Percentiles rank a stretch among this genome's conserved stretches.
phyloP scores from a whole-genome alignment of 2,888 invertebrate species.

The Serrognathus titanus region DNA sequence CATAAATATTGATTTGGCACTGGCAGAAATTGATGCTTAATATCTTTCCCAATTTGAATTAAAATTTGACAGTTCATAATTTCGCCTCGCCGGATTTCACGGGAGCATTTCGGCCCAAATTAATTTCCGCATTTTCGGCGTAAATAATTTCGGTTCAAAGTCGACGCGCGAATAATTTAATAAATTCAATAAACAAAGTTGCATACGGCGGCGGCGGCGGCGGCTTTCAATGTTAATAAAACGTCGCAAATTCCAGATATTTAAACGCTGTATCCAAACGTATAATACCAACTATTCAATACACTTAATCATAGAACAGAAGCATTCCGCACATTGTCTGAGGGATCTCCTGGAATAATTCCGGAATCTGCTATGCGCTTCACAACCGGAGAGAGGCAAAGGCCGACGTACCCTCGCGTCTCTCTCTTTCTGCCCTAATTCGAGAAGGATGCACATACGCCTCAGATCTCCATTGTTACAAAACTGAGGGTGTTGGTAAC shows the following conservation, averaged over 20 bases:
- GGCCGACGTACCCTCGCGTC: neutral
- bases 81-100: too few relatives aligned
- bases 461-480: neutral
- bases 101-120: too few relatives aligned
- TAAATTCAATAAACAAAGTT: too few relatives aligned
- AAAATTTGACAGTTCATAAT: too few relatives aligned
- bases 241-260: constrained; percentile 17
- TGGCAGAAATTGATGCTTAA: too few relatives aligned
- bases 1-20: too few relatives aligned
- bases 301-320: constrained; percentile 28
- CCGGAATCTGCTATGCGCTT: constrained; percentile 8
- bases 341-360: constrained; percentile 15
- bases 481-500: neutral
- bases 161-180: too few relatives aligned
- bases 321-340: constrained; percentile 25
- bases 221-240: constrained; percentile 8
- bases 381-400: neutral
- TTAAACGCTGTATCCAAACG: constrained; percentile 14
- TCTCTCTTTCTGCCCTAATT: neutral
- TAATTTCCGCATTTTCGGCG: too few relatives aligned
- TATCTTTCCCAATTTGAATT: too few relatives aligned
- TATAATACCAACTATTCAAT: constrained; percentile 22
- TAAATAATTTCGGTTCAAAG: too few relatives aligned
- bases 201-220: neutral
- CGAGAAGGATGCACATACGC: neutral